These are phyloP conservation scores for Habroteleia sp. DNA, from an alignment of 2,888 invertebrate species.

Conservation along the genomic window DNA sequence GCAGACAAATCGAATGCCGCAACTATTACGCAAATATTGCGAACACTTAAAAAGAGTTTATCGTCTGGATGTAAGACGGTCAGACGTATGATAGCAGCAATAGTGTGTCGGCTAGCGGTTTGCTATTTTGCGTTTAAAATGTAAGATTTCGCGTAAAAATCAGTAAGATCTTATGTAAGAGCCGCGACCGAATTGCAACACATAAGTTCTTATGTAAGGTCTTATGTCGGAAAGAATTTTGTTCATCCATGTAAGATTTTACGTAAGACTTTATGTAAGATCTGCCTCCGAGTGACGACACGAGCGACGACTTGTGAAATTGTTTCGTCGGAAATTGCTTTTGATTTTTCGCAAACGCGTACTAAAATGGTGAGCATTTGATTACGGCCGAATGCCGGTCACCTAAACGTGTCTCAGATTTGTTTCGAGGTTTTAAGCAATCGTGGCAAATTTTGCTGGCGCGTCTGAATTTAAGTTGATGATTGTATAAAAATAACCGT, in stretches of 20 bases:
- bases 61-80: no score
- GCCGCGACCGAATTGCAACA: constrained; percentile 21
- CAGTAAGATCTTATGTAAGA: constrained; percentile 46
- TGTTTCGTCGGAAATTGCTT: constrained; percentile 16
- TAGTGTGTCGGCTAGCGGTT: background rate
- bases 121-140: background rate
- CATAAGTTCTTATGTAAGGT: constrained; percentile 45
- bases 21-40: constrained; percentile 21
- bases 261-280: constrained; percentile 37
- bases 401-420: no score
- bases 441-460: no score
- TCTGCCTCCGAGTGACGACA: constrained; percentile 14
- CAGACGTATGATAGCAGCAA: background rate
- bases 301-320: constrained; percentile 17
- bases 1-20: constrained; percentile 2
- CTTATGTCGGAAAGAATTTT: constrained; percentile 44
- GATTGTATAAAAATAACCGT: no score
- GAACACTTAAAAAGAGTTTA: no score
- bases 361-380: no score
- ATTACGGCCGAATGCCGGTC: no score
- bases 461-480: no score
- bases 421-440: no score
- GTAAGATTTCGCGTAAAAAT: constrained; percentile 18
- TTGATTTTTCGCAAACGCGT: constrained; percentile 29
- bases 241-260: constrained; percentile 45